Evolutionary conservation across 2,888 invertebrate genomes (phyloP), one percentile per base, ranked within the genome.

Genomic region (Zhengitettix transpicula): DNA sequence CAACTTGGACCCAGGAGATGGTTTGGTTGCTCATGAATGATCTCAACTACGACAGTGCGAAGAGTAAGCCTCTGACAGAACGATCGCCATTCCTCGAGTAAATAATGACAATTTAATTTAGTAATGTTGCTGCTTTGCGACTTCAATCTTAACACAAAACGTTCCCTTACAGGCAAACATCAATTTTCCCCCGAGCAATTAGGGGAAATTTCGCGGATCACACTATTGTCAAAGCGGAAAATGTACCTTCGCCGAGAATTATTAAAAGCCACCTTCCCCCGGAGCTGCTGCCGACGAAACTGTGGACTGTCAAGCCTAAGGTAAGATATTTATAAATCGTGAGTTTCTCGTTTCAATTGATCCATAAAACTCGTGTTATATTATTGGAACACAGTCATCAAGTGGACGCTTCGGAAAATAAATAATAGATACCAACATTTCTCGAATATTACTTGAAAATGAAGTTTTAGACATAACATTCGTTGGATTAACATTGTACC

Each of bases 51-150:
- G 75, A 78, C 42, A 78, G 73, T 61, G 85, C 87, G 0, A 75
- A 76, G 42, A 73, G 75, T 16, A 74, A 76, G 57, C 78, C 81
- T 0, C 73, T 88, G 0, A 75, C 78, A 0, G 77, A 83, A 64
- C 75, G 89, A 70, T 89, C 84, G 71, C 87, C 89, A 7, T 89
- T 89, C 71, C 75, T 89, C 61, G 89, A 89, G 88, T 89, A 75
- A 80, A 81, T 70, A 28, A 28, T 28, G 28, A 28, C 28, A 5
- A 28, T 28, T 28, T 5, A 28, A 28, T 28, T 28, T 28, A 5
- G 28, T 28, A 28, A 5, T 28, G 7, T 28, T 28, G 2, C 28
- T 28, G 28, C 28, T 28, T 28, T 2, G 28, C 7, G 28, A 28
- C 28, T 28, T 28, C 28, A 28, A 28, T 28, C 28, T 28, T 28